Percentiles rank a stretch among this genome's conserved stretches.
Evolutionary conservation across 53 echinoderm and acorn worm genomes (phyloP).

Genomic region (Arbacia lixula): DNA sequence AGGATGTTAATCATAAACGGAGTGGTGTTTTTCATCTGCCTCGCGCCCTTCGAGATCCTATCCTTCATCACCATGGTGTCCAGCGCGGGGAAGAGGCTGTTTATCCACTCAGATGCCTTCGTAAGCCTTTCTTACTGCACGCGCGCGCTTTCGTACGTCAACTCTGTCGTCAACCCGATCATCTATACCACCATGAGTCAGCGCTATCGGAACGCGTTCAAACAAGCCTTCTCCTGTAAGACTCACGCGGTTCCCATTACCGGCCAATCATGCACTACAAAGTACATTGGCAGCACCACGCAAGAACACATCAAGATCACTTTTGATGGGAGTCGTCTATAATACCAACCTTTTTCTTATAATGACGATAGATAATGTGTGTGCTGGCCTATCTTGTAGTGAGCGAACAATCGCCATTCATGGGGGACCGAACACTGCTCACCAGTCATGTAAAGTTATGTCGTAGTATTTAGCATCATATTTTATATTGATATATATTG

Average conservation of each 20-base stretch:
- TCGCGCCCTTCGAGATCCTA: conserved; percentile 81
- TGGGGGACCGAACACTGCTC: too few species aligned
- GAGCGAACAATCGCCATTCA: too few species aligned
- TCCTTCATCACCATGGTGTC: conserved; percentile 65
- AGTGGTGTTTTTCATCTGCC: conserved; percentile 61
- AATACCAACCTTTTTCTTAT: background rate
- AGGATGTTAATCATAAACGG: conserved; percentile 81
- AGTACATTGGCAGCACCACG: conserved; percentile 38
- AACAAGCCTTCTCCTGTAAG: conserved; percentile 5
- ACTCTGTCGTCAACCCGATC: conserved; percentile 36
- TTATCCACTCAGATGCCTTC: conserved; percentile 16
- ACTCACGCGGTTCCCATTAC: background rate
- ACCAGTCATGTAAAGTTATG: too few species aligned
- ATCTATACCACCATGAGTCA: conserved; percentile 49
- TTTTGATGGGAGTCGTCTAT: conserved; percentile 19
- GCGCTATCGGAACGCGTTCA: conserved; percentile 40
- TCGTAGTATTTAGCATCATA: too few species aligned
- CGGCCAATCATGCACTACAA: conserved; percentile 22
- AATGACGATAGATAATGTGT: too few species aligned
- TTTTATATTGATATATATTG: too few species aligned
- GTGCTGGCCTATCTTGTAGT: too few species aligned
- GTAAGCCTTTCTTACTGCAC: conserved; percentile 16
- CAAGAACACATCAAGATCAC: conserved; percentile 3
- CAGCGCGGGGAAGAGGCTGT: background rate
- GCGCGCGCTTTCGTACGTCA: conserved; percentile 35